phyloP scores from a whole-genome alignment of 2,113 vertebrate species.

The Caloenas nicobarica region DNA sequence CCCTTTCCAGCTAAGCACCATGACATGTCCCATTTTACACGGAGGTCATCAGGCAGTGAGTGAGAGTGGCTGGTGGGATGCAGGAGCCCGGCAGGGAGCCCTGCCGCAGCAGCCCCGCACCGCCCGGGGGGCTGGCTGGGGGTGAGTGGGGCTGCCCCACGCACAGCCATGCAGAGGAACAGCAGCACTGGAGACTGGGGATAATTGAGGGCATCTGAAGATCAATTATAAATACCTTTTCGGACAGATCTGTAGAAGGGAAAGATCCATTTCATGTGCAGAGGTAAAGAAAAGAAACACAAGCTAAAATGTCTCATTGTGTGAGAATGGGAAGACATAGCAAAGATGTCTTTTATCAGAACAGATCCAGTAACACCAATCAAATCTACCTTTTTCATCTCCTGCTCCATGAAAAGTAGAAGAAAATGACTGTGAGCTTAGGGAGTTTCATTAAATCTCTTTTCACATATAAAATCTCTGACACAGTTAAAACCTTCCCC shows the following conservation, averaged over 20 bases:
- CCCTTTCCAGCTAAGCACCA: not conserved
- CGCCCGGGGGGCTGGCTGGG: not conserved
- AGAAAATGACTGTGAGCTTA: not conserved
- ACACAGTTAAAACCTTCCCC: not conserved
- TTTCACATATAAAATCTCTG: not conserved
- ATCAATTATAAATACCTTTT: not conserved
- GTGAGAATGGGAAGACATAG: not conserved
- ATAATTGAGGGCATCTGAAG: not conserved
- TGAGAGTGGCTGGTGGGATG: not conserved
- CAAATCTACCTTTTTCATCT: not conserved
- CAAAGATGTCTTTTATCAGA: not conserved
- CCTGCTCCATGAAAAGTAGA: not conserved
- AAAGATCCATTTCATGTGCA: not conserved
- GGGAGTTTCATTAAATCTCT: constrained; percentile 13
- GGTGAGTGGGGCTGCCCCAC: not conserved
- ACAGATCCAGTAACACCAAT: not conserved
- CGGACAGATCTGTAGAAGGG: not conserved
- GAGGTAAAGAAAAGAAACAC: not conserved
- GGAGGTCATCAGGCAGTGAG: not conserved
- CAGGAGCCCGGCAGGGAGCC: not conserved
- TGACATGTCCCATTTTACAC: not conserved
- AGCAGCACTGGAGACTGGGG: not conserved
- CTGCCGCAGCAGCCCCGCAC: not conserved
- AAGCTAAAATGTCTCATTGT: not conserved
- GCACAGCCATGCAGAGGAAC: not conserved